A percentile compares a stretch with the other conserved stretches of the same genome.
Conservation (phyloP, 2,113 vertebrate species). For the Bathybates hornii region DNA sequence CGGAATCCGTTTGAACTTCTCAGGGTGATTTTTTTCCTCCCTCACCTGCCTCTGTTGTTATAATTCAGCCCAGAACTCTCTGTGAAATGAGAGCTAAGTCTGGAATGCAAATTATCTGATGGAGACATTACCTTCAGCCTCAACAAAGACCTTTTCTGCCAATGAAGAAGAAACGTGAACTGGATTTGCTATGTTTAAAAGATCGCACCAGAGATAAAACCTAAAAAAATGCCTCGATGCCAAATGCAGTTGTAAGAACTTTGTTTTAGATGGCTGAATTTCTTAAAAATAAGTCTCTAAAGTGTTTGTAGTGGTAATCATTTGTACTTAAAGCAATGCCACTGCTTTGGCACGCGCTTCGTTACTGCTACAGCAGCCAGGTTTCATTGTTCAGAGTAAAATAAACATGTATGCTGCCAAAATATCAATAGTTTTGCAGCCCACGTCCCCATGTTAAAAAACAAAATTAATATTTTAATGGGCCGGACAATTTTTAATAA, state of each 20-base stretch:
- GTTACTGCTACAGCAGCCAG: not conserved
- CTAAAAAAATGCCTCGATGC: not conserved
- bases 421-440: not conserved
- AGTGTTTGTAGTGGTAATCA: not conserved
- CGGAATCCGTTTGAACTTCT: not conserved
- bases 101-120: not conserved
- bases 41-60: conserved; percentile 1
- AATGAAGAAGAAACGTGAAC: not conserved
- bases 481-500: not conserved
- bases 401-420: not conserved
- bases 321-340: not conserved
- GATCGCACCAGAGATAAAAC: not conserved
- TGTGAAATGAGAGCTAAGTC: not conserved
- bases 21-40: not conserved
- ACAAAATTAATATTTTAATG: not conserved
- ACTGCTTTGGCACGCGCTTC: not conserved
- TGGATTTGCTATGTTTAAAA: not conserved
- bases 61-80: not conserved
- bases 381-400: not conserved
- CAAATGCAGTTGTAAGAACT: not conserved
- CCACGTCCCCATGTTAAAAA: not conserved
- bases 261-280: not conserved
- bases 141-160: not conserved
- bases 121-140: not conserved
- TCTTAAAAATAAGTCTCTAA: not conserved